Evolutionary conservation across 2,113 vertebrate genomes (phyloP).

Genomic region (Rhinoderma darwinii): DNA sequence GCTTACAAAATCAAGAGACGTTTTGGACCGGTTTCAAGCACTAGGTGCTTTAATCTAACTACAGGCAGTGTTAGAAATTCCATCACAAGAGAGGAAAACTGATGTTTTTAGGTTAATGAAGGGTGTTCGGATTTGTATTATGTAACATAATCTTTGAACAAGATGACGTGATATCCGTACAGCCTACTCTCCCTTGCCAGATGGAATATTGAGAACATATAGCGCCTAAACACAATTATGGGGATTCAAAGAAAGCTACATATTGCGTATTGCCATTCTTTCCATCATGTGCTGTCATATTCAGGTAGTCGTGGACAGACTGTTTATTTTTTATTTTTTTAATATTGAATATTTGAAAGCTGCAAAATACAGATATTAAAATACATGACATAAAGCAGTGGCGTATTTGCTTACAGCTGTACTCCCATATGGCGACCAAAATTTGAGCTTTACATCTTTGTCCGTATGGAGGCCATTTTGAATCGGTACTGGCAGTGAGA

Average conservation of each 20-base stretch:
- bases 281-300: too few relatives aligned
- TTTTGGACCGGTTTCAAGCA: background rate
- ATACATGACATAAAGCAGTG: too few relatives aligned
- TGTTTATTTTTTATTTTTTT: too few relatives aligned
- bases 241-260: background rate
- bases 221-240: background rate
- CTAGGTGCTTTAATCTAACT: background rate
- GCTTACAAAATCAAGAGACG: background rate
- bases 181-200: background rate
- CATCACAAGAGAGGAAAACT: background rate
- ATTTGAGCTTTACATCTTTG: too few relatives aligned
- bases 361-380: too few relatives aligned
- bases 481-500: too few relatives aligned
- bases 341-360: too few relatives aligned
- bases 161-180: background rate
- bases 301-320: too few relatives aligned
- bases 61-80: background rate
- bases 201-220: background rate
- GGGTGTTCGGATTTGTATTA: background rate
- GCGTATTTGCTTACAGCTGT: too few relatives aligned
- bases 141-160: background rate
- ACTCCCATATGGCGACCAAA: too few relatives aligned
- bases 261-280: too few relatives aligned
- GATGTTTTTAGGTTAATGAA: background rate
- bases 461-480: too few relatives aligned